phyloP scores from a whole-genome alignment of 2,113 vertebrate species.

The Probosciger aterrimus region DNA sequence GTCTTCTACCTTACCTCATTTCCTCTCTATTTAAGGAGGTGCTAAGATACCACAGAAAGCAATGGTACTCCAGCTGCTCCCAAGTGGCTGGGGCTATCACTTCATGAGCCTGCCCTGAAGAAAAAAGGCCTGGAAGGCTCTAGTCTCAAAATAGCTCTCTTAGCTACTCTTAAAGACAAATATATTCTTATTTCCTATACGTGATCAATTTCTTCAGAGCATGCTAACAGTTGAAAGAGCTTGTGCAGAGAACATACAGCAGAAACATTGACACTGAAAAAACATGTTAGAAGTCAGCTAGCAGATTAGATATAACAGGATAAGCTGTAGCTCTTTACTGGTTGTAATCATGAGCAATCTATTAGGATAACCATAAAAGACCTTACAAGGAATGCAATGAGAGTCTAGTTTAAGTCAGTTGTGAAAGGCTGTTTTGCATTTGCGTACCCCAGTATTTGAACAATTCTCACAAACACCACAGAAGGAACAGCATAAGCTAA shows the following conservation, averaged over 20 bases:
- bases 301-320: background rate
- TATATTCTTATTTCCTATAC: background rate
- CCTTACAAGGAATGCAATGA: background rate
- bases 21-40: background rate
- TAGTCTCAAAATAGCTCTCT: background rate
- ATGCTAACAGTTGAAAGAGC: rapidly evolving
- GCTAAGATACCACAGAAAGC: background rate
- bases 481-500: background rate
- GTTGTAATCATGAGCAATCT: background rate
- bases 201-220: background rate
- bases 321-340: background rate
- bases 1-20: background rate
- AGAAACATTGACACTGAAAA: background rate
- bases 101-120: background rate
- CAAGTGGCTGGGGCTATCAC: too few species aligned
- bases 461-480: background rate
- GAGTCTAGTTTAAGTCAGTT: background rate
- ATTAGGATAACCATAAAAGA: background rate
- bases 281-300: background rate
- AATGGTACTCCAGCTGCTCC: background rate
- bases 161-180: background rate
- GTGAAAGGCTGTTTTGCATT: background rate
- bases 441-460: background rate
- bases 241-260: background rate
- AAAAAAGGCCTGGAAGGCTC: rapidly evolving